Percentiles rank a stretch among this genome's conserved stretches.
Conservation (phyloP, 2,888 invertebrate genomes). For the Epirrita christyi region DNA sequence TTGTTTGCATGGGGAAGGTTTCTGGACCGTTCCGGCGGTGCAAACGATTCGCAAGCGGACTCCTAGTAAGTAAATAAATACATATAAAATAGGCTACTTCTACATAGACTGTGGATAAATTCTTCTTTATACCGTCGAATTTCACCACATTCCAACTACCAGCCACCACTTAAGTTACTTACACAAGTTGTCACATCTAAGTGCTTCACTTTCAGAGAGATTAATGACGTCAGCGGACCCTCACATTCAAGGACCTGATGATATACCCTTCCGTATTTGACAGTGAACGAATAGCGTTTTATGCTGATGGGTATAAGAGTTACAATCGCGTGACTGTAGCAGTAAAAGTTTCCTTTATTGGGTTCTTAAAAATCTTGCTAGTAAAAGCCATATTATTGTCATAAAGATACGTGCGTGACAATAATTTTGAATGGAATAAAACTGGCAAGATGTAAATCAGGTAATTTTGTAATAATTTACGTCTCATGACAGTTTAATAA, state of each 20-base stretch:
- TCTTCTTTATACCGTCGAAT: background rate
- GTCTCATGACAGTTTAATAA: background rate
- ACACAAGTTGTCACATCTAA: conserved; percentile 21
- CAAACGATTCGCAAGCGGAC: too few relatives aligned
- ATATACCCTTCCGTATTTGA: background rate
- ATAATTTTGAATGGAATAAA: conserved; percentile 16
- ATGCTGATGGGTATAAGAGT: background rate
- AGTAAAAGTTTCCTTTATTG: conserved; percentile 20
- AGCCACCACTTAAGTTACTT: conserved; percentile 9
- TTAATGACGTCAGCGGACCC: conserved; percentile 22
- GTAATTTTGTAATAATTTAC: background rate
- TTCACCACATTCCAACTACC: background rate
- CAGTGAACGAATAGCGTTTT: conserved; percentile 1
- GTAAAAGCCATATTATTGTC: conserved; percentile 16
- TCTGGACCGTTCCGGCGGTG: too few relatives aligned
- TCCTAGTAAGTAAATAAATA: too few relatives aligned
- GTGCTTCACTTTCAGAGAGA: conserved; percentile 19
- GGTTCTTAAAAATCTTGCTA: conserved; percentile 18
- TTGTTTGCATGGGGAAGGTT: too few relatives aligned
- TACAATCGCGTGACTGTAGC: conserved; percentile 18
- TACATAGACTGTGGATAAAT: background rate
- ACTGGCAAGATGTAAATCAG: conserved; percentile 8
- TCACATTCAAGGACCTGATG: conserved; percentile 6
- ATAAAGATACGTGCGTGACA: conserved; percentile 22
- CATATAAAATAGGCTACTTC: too few relatives aligned